phyloP scores from a whole-genome alignment of 2,888 invertebrate species.

The Pseudolycoriella hygida region DNA sequence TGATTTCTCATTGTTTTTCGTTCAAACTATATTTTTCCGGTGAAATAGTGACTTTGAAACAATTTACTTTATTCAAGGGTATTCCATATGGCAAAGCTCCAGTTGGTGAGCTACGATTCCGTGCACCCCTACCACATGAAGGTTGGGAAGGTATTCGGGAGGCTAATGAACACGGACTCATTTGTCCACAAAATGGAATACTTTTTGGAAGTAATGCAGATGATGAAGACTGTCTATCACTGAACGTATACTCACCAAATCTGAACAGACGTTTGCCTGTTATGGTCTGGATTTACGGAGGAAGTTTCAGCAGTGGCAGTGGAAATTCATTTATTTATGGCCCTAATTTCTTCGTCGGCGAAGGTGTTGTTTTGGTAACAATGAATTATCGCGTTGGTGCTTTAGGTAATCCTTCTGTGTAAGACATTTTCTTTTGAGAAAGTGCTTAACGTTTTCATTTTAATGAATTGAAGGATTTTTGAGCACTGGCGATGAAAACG shows the following conservation, averaged over 20 bases:
- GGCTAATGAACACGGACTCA: conserved; percentile 4
- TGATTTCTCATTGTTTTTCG: too few species aligned
- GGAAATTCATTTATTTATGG: conserved; percentile 9
- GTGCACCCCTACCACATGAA: conserved; percentile 7
- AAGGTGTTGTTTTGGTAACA: conserved; percentile 9
- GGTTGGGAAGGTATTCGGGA: conserved; percentile 9
- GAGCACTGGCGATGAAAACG: conserved; percentile 44
- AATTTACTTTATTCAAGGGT: conserved; percentile 5
- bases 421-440: too few species aligned
- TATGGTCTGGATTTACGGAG: conserved; percentile 10
- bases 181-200: conserved; percentile 5
- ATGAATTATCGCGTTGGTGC: conserved; percentile 10
- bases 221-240: conserved; percentile 9
- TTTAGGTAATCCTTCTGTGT: too few species aligned
- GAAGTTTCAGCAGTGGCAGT: conserved; percentile 7
- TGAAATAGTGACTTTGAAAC: too few species aligned
- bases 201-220: conserved; percentile 6
- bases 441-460: too few species aligned
- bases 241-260: conserved; percentile 9
- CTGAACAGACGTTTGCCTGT: conserved; percentile 6
- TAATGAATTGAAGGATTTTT: too few species aligned
- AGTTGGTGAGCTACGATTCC: conserved; percentile 8
- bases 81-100: conserved; percentile 10
- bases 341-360: conserved; percentile 8
- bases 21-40: too few species aligned